Conservation (phyloP, 1,140 invertebrate species). For the Cotesia vestalis region DNA sequence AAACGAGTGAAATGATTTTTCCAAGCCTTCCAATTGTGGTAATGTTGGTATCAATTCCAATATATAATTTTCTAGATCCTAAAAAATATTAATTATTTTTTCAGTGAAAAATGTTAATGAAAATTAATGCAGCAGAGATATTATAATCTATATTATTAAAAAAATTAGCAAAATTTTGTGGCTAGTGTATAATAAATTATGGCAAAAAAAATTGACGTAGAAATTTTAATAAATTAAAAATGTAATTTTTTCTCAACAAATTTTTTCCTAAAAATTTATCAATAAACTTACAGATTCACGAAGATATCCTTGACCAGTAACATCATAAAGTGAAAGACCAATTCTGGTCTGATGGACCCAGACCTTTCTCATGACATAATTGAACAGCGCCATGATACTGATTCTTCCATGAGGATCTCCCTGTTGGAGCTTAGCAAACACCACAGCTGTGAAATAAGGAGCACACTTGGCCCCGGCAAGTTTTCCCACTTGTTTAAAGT, state of each 20-base stretch:
- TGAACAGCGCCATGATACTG: constrained; percentile 86
- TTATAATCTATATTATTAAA: too few species aligned
- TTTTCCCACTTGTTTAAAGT: constrained; percentile 80
- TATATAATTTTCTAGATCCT: constrained; percentile 96
- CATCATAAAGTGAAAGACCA: constrained; percentile 91
- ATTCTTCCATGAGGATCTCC: constrained; percentile 84
- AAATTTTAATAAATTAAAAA: too few species aligned
- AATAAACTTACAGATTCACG: constrained; percentile 77
- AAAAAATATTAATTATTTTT: constrained; percentile 42
- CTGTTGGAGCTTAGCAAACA: constrained; percentile 87
- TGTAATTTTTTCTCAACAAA: too few species aligned
- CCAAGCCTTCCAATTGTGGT: constrained; percentile 86
- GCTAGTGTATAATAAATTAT: too few species aligned
- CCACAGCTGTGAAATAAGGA: constrained; percentile 83
- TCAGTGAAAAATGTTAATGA: too few species aligned
- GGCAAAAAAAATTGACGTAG: too few species aligned
- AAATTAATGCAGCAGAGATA: too few species aligned
- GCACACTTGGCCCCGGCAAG: constrained; percentile 72
- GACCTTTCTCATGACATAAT: constrained; percentile 94
- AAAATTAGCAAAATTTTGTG: too few species aligned
- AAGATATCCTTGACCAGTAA: constrained; percentile 90
- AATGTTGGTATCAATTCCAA: constrained; percentile 90
- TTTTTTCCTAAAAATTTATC: too few species aligned
- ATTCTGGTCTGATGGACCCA: constrained; percentile 95
- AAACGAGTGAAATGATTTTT: constrained; percentile 94